phyloP scores from a whole-genome alignment of 2,888 invertebrate species.

The Dione vanillae region DNA sequence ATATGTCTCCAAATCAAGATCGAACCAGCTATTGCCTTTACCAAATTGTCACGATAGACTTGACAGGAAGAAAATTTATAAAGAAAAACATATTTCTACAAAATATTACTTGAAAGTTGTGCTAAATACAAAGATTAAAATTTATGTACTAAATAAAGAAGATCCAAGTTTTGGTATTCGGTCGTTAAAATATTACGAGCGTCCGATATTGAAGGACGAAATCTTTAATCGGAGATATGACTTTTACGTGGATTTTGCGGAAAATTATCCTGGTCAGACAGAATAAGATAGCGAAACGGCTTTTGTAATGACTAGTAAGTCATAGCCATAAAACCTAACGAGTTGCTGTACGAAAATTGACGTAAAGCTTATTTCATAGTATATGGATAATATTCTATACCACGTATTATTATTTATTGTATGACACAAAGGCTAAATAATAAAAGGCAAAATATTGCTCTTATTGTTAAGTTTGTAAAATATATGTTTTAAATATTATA shows the following conservation, averaged over 20 bases:
- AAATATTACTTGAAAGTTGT: conserved; percentile 51
- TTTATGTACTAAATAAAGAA: conserved; percentile 63
- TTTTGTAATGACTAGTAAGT: conserved; percentile 28
- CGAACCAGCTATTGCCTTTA: too few species aligned
- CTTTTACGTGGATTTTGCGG: conserved; percentile 60
- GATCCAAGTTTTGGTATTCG: conserved; percentile 66
- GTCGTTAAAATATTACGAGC: conserved; percentile 82
- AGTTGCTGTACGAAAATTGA: background rate
- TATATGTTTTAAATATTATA: too few species aligned
- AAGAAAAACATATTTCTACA: too few species aligned
- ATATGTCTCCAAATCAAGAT: too few species aligned
- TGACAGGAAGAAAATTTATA: too few species aligned
- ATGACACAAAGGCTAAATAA: too few species aligned
- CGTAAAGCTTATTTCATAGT: background rate
- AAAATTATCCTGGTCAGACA: conserved; percentile 57
- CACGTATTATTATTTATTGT: background rate
- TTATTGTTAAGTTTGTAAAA: too few species aligned
- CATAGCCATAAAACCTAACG: conserved; percentile 25
- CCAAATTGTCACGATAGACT: too few species aligned
- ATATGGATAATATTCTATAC: background rate
- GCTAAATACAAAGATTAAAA: conserved; percentile 81
- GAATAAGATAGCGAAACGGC: conserved; percentile 35
- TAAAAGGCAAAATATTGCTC: too few species aligned
- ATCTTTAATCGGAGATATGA: conserved; percentile 77
- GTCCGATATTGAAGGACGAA: conserved; percentile 77